Evolutionary conservation across 2,888 invertebrate genomes (phyloP), one percentile per base, ranked within the genome.

Genomic region (Callimorpha dominula): DNA sequence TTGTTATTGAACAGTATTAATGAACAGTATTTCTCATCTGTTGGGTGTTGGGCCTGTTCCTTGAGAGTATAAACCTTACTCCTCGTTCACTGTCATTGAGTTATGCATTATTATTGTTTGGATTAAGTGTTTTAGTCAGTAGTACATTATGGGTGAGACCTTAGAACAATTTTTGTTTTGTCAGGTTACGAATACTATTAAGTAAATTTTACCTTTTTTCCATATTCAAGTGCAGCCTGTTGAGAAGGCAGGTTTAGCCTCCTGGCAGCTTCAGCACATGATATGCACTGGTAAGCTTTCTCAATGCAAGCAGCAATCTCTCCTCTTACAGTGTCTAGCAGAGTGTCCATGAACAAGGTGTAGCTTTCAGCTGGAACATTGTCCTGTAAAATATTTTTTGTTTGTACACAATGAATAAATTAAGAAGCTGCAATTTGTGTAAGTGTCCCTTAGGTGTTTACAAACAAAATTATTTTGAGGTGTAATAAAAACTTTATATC

Each of bases 291-390:
- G 91, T 99, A 99, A 0, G 99, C 99, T 90, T 98, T 99, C 92
- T 99, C 99, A 90, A 99, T 97, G 89, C 99, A 99, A 0, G 98
- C 97, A 0, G 99, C 99, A 81, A 99, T 99, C 94, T 99, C 99
- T 85, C 98, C 98, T 67, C 99, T 97, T 52, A 99, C 99, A 0
- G 99, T 99, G 85, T 99, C 98, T 68, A 99, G 93, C 20, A 99
- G 96, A 75, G 99, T 99, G 85, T 99, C 99, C 96, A 99, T 99
- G 92, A 99, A 99, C 85, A 99, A 97, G 78, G 98, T 99, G 93
- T 99, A 99, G 78, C 98, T 98, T 78, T 98, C 98, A 0, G 99
- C 99, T 75, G 99, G 99, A 8, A 99, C 99, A 93, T 99, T 99
- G 43, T 98, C 99, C 96, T 91, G 78, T 15, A 80, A 79, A 65